Percentiles rank a stretch among this genome's conserved stretches.
Evolutionary conservation across 2,113 vertebrate species (phyloP).

Genomic region (Willisornis vidua): DNA sequence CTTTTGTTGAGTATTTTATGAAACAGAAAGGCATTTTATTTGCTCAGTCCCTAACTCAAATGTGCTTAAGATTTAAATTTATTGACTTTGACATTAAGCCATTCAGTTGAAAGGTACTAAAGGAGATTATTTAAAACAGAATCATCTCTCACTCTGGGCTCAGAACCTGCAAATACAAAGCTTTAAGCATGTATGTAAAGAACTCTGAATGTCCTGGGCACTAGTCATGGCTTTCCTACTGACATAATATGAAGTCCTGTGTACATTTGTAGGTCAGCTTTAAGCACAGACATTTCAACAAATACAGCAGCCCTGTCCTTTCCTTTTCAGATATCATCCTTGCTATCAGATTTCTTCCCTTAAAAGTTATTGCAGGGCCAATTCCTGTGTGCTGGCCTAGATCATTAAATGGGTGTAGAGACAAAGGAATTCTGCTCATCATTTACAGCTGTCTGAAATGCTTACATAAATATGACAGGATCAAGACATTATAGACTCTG

Average conservation of each 20-base stretch:
- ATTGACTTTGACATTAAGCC: not conserved
- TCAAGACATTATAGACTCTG: not conserved
- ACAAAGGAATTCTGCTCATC: not conserved
- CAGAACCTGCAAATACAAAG: not conserved
- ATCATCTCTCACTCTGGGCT: not conserved
- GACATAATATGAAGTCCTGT: not conserved
- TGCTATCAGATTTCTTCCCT: not conserved
- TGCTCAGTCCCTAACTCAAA: not conserved
- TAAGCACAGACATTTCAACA: not conserved
- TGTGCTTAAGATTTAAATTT: not conserved
- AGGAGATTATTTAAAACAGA: not conserved
- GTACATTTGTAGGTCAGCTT: accelerated
- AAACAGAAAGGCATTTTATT: not conserved
- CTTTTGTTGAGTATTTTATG: not conserved
- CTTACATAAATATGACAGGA: not conserved
- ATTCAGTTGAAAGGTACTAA: not conserved
- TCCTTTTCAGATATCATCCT: not conserved
- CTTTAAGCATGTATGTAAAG: not conserved
- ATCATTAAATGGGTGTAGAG: not conserved
- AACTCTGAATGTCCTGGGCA: not conserved
- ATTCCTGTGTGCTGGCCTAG: not conserved
- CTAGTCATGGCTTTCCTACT: not conserved
- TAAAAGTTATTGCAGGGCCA: not conserved
- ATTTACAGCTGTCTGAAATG: not conserved
- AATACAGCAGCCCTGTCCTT: not conserved